A percentile compares a stretch with the other conserved stretches of the same genome.
These are phyloP conservation scores for Protaetia brevitarsis DNA, from an alignment of 1,140 invertebrate genomes.

Conservation along the genomic window DNA sequence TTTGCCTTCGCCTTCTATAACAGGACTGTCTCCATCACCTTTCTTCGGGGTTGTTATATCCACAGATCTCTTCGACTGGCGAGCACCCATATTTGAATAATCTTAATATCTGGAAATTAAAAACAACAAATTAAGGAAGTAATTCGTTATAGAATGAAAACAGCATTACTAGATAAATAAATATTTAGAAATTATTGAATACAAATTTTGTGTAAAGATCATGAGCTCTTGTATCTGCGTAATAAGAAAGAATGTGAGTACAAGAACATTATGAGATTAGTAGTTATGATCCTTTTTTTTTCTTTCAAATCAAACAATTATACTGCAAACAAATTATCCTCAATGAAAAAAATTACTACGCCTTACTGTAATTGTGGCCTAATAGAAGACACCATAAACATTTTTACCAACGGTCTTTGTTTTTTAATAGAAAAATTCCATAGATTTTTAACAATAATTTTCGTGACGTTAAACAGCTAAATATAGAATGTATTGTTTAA, in stretches of 20 bases:
- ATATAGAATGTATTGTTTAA: not conserved
- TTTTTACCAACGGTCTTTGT: not conserved
- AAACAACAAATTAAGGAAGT: not conserved
- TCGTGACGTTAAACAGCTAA: not conserved
- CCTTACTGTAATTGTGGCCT: too few relatives aligned
- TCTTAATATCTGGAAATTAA: constrained; percentile 16
- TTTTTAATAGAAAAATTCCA: not conserved
- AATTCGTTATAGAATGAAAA: too few relatives aligned
- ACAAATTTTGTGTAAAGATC: too few relatives aligned
- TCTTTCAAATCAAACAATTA: too few relatives aligned
- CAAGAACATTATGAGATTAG: too few relatives aligned
- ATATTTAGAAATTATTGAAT: too few relatives aligned
- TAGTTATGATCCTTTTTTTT: too few relatives aligned
- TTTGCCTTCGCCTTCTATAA: constrained; percentile 62
- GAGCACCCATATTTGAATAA: constrained; percentile 66
- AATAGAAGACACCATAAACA: not conserved
- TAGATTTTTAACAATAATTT: not conserved
- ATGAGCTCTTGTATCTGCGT: too few relatives aligned
- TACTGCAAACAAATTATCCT: too few relatives aligned
- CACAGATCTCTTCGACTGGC: constrained; percentile 80
- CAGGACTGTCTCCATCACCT: constrained; percentile 59
- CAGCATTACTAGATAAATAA: too few relatives aligned
- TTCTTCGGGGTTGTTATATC: constrained; percentile 79
- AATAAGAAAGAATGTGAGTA: too few relatives aligned
- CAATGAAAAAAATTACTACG: too few relatives aligned